A percentile compares a stretch with the other conserved stretches of the same genome.
Evolutionary conservation across 2,888 invertebrate species (phyloP).

Genomic region (Rhynchonema sp.): DNA sequence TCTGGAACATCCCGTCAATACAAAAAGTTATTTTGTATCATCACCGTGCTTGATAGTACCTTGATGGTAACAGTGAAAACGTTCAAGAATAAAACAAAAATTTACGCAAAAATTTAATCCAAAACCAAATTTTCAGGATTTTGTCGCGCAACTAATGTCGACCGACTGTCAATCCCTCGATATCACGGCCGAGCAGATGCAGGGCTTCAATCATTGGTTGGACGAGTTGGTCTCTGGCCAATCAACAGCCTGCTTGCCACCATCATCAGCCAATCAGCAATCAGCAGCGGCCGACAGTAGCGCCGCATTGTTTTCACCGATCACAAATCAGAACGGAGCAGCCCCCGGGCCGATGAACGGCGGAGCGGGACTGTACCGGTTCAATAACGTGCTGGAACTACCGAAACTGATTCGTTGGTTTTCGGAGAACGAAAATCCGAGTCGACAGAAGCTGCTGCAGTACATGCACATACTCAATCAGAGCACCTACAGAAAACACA

Average conservation of each 20-base stretch:
- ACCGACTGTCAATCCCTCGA: conserved; percentile 12
- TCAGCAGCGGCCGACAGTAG: not conserved
- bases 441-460: conserved; percentile 81
- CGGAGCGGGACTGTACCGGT: conserved; percentile 8
- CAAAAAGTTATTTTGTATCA: too few relatives aligned
- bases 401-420: conserved; percentile 94
- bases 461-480: conserved; percentile 82
- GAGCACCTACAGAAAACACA: conserved; percentile 56
- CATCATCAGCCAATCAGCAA: conserved; percentile 1
- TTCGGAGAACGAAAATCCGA: conserved; percentile 86
- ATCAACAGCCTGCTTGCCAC: conserved; percentile 4
- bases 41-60: too few relatives aligned
- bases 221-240: conserved; percentile 14
- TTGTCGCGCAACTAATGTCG: conserved; percentile 17
- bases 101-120: too few relatives aligned
- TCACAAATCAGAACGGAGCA: too few relatives aligned
- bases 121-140: conserved; percentile 20
- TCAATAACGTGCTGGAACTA: conserved; percentile 47
- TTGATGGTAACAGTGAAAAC: too few relatives aligned
- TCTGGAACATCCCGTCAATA: too few relatives aligned
- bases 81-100: too few relatives aligned
- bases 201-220: conserved; percentile 23
- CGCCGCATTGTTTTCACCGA: too few relatives aligned
- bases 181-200: conserved; percentile 17
- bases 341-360: not conserved